Evolutionary conservation across 2,888 invertebrate species (phyloP).

Genomic region (Ormyrus rosae): DNA sequence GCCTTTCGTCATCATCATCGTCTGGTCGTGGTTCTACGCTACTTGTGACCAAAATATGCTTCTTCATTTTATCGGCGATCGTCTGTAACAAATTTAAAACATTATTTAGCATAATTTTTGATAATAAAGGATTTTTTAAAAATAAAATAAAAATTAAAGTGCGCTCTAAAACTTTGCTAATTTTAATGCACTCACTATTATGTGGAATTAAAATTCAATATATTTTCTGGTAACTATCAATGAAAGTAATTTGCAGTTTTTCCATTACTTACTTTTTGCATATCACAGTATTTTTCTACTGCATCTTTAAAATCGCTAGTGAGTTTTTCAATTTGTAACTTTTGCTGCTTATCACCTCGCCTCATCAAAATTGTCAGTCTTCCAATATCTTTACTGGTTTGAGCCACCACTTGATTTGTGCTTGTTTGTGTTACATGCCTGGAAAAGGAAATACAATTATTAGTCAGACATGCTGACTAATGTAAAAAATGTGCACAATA

Average conservation of each 20-base stretch:
- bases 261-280: constrained; percentile 83
- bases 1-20: constrained; percentile 66
- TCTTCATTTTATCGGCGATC: constrained; percentile 72
- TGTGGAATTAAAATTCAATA: background rate
- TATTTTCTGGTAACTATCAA: constrained; percentile 33
- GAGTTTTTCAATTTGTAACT: constrained; percentile 89
- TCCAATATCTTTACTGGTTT: constrained; percentile 85
- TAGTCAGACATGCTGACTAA: constrained; percentile 15
- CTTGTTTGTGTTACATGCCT: constrained; percentile 86
- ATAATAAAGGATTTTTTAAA: no score
- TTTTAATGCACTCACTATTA: background rate
- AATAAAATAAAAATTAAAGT: no score
- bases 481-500: background rate
- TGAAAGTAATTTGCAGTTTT: no score
- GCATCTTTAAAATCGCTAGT: constrained; percentile 89
- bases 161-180: background rate
- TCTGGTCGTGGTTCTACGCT: constrained; percentile 64
- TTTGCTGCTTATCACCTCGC: constrained; percentile 86
- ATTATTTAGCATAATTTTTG: background rate
- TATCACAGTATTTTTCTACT: constrained; percentile 84
- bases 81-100: constrained; percentile 60
- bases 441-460: constrained; percentile 59
- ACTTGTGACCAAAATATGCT: constrained; percentile 67
- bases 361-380: constrained; percentile 84
- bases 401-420: constrained; percentile 85